Percentiles rank a stretch among this genome's conserved stretches.
Evolutionary conservation across 1,140 invertebrate species (phyloP).

Genomic region (Diachasmimorpha longicaudata): DNA sequence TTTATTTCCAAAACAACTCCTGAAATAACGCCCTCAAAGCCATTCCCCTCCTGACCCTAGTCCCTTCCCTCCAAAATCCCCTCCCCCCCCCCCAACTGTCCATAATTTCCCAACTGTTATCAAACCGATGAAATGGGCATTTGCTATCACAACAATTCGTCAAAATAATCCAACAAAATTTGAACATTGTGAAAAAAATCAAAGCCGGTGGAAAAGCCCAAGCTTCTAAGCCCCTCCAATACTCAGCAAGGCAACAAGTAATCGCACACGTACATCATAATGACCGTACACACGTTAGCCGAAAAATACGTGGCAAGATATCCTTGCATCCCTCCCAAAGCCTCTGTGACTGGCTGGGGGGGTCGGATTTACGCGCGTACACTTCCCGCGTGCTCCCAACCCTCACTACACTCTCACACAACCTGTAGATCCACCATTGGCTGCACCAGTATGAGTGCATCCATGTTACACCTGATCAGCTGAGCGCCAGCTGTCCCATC

Average conservation of each 20-base stretch:
- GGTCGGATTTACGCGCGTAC: slow-evolving; percentile 46
- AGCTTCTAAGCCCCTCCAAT: background rate
- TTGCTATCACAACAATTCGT: too few species aligned
- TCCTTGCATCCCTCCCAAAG: background rate
- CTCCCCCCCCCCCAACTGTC: too few species aligned
- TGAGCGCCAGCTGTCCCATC: slow-evolving; percentile 58
- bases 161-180: too few species aligned
- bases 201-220: too few species aligned
- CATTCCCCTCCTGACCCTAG: too few species aligned
- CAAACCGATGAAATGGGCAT: too few species aligned
- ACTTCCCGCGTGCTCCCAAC: slow-evolving; percentile 49
- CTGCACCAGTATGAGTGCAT: slow-evolving; percentile 7
- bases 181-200: too few species aligned
- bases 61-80: too few species aligned
- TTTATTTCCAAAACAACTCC: too few species aligned
- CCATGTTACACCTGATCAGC: slow-evolving; percentile 47
- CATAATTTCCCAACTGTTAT: too few species aligned
- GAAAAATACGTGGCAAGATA: slow-evolving; percentile 31
- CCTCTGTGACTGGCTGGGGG: slow-evolving; percentile 32
- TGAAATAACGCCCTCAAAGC: too few species aligned
- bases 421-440: background rate
- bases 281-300: background rate
- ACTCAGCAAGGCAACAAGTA: background rate
- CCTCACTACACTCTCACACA: background rate
- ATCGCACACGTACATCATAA: background rate